Base-by-base conservation (phyloP, 64 coral and sea anemone species). In the Pocillopora damicornis region DNA sequence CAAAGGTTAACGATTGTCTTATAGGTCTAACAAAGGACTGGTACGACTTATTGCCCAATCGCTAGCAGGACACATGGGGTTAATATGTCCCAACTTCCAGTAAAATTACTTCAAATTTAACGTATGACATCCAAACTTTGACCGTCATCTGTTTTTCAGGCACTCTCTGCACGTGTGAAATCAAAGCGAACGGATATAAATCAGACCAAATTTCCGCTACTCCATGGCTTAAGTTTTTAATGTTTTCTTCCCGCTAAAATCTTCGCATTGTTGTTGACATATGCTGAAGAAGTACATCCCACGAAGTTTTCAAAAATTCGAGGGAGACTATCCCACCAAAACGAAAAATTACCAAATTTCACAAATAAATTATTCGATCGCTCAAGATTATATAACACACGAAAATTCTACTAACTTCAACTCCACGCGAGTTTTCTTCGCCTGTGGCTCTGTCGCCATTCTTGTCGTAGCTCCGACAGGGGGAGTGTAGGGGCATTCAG, bases 361-460 rank as follows among this genome's bases (percentile, higher is more conserved):
- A 18, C 22, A 60, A 23, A 30, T 63, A 30, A 7, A 57, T 15
- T 15, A 0, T 35, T 23, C 11, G 17, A 9, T 59, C 13, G 18
- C 35, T 37, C 56, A 13, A 57, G 72, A 15, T 16, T 11, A 30
- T 14, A 9, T 13, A 13, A 45, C 1, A 72, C 30, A 72, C 15
- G 57, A 56, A 26, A 23, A n/a, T 72, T 1, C 38, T 22, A 20
- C 22, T 25, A 72, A 85, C 81, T 38, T 85, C 65, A 85, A n/a
- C 64, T 72, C 81, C 17, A 85, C 65, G 12, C 81, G 36, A 58
- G 0, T 85, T 65, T 85, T 85, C 37, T 85, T 85, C 0, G 81
- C 37, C 65, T 85, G 63, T 13, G 81, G 81, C 71, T 85, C 81
- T 5, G 45, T 65, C 81, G 81, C 81, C 81, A 85, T 85, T 71